These are phyloP conservation scores for Xenopus borealis DNA, from an alignment of 2,113 vertebrate genomes.

Conservation along the genomic window DNA sequence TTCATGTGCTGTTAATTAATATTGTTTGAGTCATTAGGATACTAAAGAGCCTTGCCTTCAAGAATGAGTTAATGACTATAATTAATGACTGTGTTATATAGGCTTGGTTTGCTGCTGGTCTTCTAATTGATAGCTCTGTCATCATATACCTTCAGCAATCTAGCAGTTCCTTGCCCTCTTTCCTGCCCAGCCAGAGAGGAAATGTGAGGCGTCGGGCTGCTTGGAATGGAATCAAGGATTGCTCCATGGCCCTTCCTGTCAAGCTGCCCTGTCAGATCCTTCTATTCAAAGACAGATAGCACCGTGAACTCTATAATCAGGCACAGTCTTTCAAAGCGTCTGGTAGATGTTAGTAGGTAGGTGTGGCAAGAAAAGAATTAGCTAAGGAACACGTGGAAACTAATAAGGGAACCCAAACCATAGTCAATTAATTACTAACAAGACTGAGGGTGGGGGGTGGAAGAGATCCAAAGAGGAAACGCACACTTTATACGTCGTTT, in stretches of 20 bases:
- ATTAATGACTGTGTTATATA: slow-evolving; percentile 10
- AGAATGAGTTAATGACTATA: neutral
- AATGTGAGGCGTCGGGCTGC: neutral
- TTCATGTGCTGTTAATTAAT: neutral
- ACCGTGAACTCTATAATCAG: slow-evolving; percentile 18
- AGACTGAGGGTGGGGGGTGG: slow-evolving; percentile 4
- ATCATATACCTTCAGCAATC: slow-evolving; percentile 21
- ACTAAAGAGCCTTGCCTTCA: neutral
- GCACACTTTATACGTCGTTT: neutral
- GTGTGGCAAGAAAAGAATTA: slow-evolving; percentile 26
- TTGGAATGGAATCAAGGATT: slow-evolving; percentile 20
- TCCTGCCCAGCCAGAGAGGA: slow-evolving; percentile 41
- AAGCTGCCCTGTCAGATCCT: slow-evolving; percentile 48
- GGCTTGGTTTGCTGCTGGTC: neutral
- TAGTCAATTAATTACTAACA: slow-evolving; percentile 25
- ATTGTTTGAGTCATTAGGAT: neutral
- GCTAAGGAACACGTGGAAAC: slow-evolving; percentile 37
- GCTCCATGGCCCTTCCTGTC: slow-evolving; percentile 51
- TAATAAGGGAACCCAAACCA: neutral
- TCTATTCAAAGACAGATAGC: slow-evolving; percentile 1
- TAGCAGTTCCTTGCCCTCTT: slow-evolving; percentile 20
- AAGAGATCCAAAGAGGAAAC: slow-evolving; percentile 13
- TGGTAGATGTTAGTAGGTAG: neutral
- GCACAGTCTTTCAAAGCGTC: slow-evolving; percentile 14
- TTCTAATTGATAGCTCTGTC: slow-evolving; percentile 27